Evolutionary conservation across 2,888 invertebrate species (phyloP).

Genomic region (Pollenia griseotomentosa): DNA sequence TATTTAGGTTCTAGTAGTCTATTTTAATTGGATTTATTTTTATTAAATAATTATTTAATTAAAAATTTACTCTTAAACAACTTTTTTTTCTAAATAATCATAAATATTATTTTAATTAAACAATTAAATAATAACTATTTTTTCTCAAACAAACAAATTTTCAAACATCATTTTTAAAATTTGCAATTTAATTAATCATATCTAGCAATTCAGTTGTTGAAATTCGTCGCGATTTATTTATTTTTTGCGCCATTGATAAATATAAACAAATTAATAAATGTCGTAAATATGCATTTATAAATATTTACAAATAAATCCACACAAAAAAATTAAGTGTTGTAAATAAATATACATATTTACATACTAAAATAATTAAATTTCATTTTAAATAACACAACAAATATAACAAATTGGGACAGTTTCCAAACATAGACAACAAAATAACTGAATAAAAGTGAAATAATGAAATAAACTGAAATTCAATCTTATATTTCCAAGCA

Average conservation of each 20-base stretch:
- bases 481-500: conserved; percentile 13
- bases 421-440: neutral
- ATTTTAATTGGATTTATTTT: too few relatives aligned
- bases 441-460: neutral
- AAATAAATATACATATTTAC: neutral
- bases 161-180: neutral
- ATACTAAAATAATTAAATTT: conserved; percentile 40
- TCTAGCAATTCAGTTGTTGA: neutral
- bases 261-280: conserved; percentile 55
- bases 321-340: neutral
- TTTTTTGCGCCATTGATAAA: conserved; percentile 20
- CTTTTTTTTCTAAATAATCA: neutral
- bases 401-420: neutral
- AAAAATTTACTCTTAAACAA: too few relatives aligned
- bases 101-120: neutral
- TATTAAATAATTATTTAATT: too few relatives aligned
- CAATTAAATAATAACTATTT: neutral
- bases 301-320: neutral
- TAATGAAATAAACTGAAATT: conserved; percentile 24
- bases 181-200: conserved; percentile 5
- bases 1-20: too few relatives aligned
- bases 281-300: conserved; percentile 46
- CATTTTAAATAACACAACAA: neutral
- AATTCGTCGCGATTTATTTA: neutral
- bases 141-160: neutral